Evolutionary conservation across 92 coral and sea anemone genomes (phyloP), one percentile per base, ranked within the genome.

Genomic region (Muricea muricata): DNA sequence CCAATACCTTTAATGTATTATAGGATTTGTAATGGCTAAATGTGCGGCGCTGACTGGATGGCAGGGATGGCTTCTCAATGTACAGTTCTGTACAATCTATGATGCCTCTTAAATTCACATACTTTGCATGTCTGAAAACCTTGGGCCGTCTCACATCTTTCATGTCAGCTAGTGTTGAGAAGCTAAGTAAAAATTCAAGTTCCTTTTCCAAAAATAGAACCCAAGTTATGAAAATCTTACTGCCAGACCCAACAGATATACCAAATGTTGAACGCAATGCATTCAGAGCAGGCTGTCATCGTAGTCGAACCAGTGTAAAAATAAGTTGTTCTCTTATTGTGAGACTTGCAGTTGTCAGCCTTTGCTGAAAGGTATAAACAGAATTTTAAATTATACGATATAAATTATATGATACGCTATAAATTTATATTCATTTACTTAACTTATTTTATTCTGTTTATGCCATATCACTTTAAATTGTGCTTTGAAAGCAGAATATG

Each of bases 31-130:
- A 89, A 72, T 92, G 95, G 82, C 93, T 89, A 86, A 82, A 84
- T 77, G 93, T 92, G 65, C 89, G 73, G 57, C 91, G 87, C 85
- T 89, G 90, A 77, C 96, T 87, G 82, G 91, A 92, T 24, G 89
- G 89, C 72, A 83, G 87, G 32, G 86, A 80, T 9, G 93, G 94
- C 81, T 86, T 89, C 86, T 89, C 91, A 79, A 92, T 85, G 82
- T 85, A 89, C 85, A 89, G 75, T 79, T 92, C 91, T 52, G 91
- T 92, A 81, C 95, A 89, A 84, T 92, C 91, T 86, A 92, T 91
- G 52, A 91, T 65, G 58, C 84, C 89, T 91, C 93, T 87, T 74
- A 91, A 52, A 87, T 91, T 91, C 23, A 52, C 60, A 45, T 78
- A 80, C 13, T 57, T 28, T 11, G 2, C 31, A 87, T 90, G 82